Percentiles rank a stretch among this genome's conserved stretches.
Evolutionary conservation across 2,113 vertebrate genomes (phyloP).

Genomic region (Ictalurus furcatus): DNA sequence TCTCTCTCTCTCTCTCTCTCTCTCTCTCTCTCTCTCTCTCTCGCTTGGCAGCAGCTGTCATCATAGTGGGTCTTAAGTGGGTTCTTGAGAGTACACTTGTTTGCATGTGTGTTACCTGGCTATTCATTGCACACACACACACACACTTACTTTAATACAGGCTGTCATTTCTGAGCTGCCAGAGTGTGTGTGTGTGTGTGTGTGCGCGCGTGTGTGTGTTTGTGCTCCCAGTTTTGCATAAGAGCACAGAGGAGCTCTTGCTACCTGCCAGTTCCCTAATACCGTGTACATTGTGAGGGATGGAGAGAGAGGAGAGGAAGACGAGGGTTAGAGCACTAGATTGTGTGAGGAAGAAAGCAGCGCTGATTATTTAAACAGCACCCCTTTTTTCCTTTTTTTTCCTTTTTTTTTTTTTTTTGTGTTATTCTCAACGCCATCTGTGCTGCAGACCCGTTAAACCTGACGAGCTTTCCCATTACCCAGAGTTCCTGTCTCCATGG

Average conservation of each 20-base stretch:
- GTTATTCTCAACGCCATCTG: conserved; percentile 42
- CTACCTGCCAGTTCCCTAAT: conserved; percentile 32
- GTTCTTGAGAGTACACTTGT: not conserved
- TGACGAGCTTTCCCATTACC: conserved; percentile 24
- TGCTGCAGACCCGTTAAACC: conserved; percentile 45
- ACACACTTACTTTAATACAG: not conserved
- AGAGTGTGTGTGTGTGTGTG: not conserved
- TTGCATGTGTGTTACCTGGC: not conserved
- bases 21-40: not conserved
- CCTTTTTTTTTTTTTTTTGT: not conserved
- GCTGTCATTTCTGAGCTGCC: not conserved
- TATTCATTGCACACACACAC: not conserved
- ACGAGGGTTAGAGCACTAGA: not conserved
- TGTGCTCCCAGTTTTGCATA: not conserved
- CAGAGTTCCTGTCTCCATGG: conserved; percentile 33
- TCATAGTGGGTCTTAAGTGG: not conserved
- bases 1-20: not conserved
- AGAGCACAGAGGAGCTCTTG: conserved; percentile 22
- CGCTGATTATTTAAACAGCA: conserved; percentile 24
- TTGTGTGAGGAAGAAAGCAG: conserved; percentile 20
- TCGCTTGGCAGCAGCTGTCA: not conserved
- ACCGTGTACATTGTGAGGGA: not conserved
- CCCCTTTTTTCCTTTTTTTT: not conserved
- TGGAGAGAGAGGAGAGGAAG: not conserved
- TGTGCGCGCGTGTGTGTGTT: conserved; percentile 1